A percentile compares a stretch with the other conserved stretches of the same genome.
These are phyloP conservation scores for Trogon surrucura DNA, from an alignment of 2,113 vertebrate genomes.

Conservation along the genomic window DNA sequence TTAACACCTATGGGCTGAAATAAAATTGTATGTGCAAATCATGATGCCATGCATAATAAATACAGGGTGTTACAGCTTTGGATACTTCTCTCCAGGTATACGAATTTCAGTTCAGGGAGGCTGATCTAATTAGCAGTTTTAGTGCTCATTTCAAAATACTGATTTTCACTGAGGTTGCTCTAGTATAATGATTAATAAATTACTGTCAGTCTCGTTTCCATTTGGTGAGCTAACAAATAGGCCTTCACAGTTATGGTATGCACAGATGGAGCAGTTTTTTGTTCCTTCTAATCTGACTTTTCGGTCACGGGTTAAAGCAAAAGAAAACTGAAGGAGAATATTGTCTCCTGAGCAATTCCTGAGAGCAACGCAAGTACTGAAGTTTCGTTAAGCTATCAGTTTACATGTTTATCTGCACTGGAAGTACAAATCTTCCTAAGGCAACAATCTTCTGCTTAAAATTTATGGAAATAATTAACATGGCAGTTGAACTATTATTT, in stretches of 20 bases:
- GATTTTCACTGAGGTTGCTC: background rate
- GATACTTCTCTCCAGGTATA: background rate
- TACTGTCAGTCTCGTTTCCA: background rate
- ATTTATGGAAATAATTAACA: background rate
- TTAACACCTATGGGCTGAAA: background rate
- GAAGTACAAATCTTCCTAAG: background rate
- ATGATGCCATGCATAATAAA: background rate
- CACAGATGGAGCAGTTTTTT: background rate
- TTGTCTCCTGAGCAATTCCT: background rate
- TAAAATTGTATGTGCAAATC: background rate
- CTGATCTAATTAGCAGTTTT: background rate
- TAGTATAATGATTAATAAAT: background rate
- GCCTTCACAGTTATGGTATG: background rate
- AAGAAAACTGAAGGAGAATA: background rate
- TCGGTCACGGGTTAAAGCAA: background rate
- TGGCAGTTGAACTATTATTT: background rate
- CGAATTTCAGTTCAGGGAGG: background rate
- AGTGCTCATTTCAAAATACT: background rate
- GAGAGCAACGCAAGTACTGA: background rate
- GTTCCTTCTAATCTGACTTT: background rate
- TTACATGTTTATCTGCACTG: background rate
- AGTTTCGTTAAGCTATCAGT: background rate
- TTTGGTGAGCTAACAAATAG: background rate
- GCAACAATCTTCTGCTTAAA: background rate
- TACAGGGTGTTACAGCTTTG: background rate